Evolutionary conservation across 2,888 invertebrate genomes (phyloP), one percentile per base, ranked within the genome.

Genomic region (Dyspetes luteomarginatus): DNA sequence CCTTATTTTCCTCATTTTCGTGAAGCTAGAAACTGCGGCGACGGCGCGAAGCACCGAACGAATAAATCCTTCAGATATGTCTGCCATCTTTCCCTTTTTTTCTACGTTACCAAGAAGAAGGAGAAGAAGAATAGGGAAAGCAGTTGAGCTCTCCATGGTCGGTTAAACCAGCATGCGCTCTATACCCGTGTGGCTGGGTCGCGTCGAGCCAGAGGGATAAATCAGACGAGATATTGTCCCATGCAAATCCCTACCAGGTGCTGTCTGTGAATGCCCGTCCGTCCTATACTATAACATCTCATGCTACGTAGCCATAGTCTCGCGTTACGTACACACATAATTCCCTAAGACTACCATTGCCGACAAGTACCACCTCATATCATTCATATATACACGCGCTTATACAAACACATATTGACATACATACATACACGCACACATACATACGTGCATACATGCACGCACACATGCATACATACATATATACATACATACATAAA

Each of bases 191-290:
- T 67, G 75, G 75, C 80, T 71, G 76, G 75, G 75, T 45, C 48
- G 62, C 36, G 60, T 52, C 78, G 69, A 78, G 81, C 84, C 80
- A 28, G 81, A 82, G 77, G 87, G 84, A 89, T 89, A 89, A 88
- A 88, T 90, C 87, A 87, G 89, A 84, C 86, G 85, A 86, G 87
- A 89, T 89, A 89, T 90, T 88, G 89, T 90, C 87, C 85, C 86
- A 86, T 87, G 89, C 85, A 90, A 90, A 89, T 90, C 86, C 88
- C 80, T 80, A 78, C 82, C 85, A 84, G 86, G 83, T 87, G 80
- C 82, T 81, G 55, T 50, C 65, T 74, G 78, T 77, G 82, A 78
- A 81, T 78, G 71, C 78, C 74, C 67, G 71, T 48, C 26, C 69
- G 71, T 17, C 52, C 77, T 76, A 68, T 43, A 64, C 48, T 48